phyloP scores from a whole-genome alignment of 2,797 vertebrate genomes.

The Esox lucius region DNA sequence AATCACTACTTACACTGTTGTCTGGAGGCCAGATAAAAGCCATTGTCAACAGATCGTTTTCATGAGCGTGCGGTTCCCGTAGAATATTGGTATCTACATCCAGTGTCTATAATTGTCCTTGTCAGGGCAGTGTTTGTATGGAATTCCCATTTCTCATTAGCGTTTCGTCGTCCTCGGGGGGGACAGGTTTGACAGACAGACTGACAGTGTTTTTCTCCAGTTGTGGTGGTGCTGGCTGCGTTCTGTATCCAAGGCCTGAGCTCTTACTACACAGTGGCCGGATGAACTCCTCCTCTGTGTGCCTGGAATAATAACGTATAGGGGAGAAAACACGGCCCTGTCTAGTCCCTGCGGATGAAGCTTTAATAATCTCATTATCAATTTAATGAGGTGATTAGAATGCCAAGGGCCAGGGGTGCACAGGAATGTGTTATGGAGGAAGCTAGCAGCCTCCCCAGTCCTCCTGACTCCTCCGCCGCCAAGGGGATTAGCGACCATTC shows the following conservation, averaged over 20 bases:
- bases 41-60: not conserved
- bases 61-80: not conserved
- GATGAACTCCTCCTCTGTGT: constrained; percentile 23
- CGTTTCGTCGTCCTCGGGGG: not conserved
- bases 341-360: constrained; percentile 22
- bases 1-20: constrained; percentile 7
- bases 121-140: not conserved
- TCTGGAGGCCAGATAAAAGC: constrained; percentile 1
- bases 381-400: constrained; percentile 45
- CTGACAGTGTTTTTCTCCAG: not conserved
- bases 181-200: not conserved
- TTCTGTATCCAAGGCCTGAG: not conserved
- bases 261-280: constrained; percentile 26
- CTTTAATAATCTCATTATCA: constrained; percentile 49
- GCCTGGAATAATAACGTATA: constrained; percentile 36
- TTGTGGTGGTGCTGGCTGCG: not conserved
- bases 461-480: not conserved
- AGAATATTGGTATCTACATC: not conserved
- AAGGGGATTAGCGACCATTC: not conserved
- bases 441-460: not conserved
- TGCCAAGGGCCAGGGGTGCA: constrained; percentile 26
- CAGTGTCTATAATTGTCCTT: constrained; percentile 5
- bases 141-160: constrained; percentile 14
- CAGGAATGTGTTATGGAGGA: not conserved
- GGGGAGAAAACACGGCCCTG: not conserved